Evolutionary conservation across 2,888 invertebrate genomes (phyloP), one percentile per base, ranked within the genome.

Genomic region (Melanostoma mellinum): DNA sequence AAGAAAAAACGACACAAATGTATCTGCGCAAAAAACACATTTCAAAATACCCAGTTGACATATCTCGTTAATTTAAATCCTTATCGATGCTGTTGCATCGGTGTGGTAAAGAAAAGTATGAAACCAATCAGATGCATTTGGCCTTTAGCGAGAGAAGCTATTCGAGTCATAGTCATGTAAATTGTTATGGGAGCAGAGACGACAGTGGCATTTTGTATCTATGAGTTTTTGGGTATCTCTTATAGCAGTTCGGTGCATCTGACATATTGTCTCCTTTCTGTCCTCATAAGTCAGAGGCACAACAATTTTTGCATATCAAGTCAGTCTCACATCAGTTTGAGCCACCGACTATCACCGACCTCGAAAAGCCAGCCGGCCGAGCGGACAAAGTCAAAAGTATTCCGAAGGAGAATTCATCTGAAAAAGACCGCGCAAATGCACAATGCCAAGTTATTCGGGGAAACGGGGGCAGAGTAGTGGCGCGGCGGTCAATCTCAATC

Each of bases 51-150:
- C 89, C 89, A 89, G 89, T 90, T 90, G 90, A 90, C 90, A 90
- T 89, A 89, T 90, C 90, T 90, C 90, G 90, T 90, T 90, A 90
- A 90, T 90, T 90, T 90, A 90, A 90, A 90, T 90, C 90, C 90
- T 89, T 90, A 90, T 89, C 90, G 89, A 88, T 89, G 61, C 65
- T 58, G 73, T 71, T 84, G 71, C 71, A 84, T 84, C 84, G 78
- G 71, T 61, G 79, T 79, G 78, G 71, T 61, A 74, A 50, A 44
- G 71, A 67, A 74, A 61, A 55, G 42, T 40, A 40, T 61, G n/a
- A 6, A 65, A 50, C 52, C 53, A 82, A 68, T 77, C 77, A 55
- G 67, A 73, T 82, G 71, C 75, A 63, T 46, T 44, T 63, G 40
- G 60, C 67, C 65, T 35, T 48, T 40, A 20, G 61, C 61, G 20